phyloP scores from a whole-genome alignment of 2,113 vertebrate species.

The Rhea pennata region DNA sequence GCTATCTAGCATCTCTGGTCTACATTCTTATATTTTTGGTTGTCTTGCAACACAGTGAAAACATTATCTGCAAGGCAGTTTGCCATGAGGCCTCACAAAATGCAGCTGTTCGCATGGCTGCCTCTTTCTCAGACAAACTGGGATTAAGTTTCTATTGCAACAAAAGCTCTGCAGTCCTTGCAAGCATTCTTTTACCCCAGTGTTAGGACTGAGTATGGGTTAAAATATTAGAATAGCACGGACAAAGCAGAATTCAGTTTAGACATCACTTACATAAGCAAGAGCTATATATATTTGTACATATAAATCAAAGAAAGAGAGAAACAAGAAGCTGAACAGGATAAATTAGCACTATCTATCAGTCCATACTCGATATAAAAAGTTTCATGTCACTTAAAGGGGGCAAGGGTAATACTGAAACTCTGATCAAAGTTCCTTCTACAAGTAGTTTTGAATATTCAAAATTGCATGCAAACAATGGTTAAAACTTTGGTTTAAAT shows the following conservation, averaged over 20 bases:
- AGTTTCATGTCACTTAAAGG: not conserved
- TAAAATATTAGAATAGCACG: not conserved
- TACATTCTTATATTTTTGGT: not conserved
- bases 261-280: not conserved
- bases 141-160: conserved; percentile 21
- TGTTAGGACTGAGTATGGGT: not conserved
- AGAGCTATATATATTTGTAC: not conserved
- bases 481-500: not conserved
- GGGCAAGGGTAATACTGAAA: not conserved
- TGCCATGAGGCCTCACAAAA: not conserved
- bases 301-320: not conserved
- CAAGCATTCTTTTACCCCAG: not conserved
- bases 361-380: not conserved
- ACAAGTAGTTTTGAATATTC: not conserved
- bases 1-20: not conserved
- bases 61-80: not conserved
- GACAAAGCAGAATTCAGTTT: not conserved
- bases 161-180: not conserved
- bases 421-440: not conserved
- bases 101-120: not conserved
- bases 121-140: conserved; percentile 3
- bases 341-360: not conserved
- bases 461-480: not conserved
- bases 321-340: not conserved
- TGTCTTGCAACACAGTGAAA: conserved; percentile 6